Base-by-base conservation (phyloP, 2,888 invertebrate species). In the Apeira syringaria region DNA sequence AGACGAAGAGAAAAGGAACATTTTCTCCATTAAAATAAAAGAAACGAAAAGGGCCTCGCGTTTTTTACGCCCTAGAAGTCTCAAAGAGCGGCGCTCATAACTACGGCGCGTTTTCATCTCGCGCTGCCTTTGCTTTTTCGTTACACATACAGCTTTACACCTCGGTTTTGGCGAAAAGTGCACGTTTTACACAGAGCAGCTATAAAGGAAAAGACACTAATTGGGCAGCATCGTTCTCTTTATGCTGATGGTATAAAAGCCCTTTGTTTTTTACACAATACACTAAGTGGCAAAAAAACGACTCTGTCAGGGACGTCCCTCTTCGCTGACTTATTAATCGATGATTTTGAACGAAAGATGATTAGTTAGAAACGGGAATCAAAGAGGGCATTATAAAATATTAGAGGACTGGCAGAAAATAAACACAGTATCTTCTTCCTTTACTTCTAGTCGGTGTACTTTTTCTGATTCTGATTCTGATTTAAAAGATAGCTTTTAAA, bases 41-140 rank as follows among this genome's bases (percentile, higher is more conserved):
- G 34, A 45, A 45, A 40, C 32, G 37, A 43, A 46, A 49, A 47
- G n/a, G 43, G 24, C 11, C 32, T 34, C 34, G 33, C 24, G 43
- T 34, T 42, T 49, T 47, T 49, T 45, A 39, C 34, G 51, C 51
- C 40, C 47, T 40, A 51, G 43, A 54, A 50, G 26, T 32, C 35
- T 37, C 44, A 43, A 42, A 50, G 37, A 47, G 44, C 22, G 43
- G 12, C 25, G 13, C 33, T 44, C 41, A 31, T 41, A 44, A 32
- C 41, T 15, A 26, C 28, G 7, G 9, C 18, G 8, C 20, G 18
- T 25, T 31, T 13, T 33, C 41, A 47, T 41, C 39, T n/a, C 13
- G 29, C 35, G 7, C 18, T 17, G 30, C 20, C 43, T 47, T 45
- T 13, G 15, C 35, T 27, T 43, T 36, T 43, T 34, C 31, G 39